Evolutionary conservation across 2,888 invertebrate genomes (phyloP).

Genomic region (Chaetogeoica ovagalla): DNA sequence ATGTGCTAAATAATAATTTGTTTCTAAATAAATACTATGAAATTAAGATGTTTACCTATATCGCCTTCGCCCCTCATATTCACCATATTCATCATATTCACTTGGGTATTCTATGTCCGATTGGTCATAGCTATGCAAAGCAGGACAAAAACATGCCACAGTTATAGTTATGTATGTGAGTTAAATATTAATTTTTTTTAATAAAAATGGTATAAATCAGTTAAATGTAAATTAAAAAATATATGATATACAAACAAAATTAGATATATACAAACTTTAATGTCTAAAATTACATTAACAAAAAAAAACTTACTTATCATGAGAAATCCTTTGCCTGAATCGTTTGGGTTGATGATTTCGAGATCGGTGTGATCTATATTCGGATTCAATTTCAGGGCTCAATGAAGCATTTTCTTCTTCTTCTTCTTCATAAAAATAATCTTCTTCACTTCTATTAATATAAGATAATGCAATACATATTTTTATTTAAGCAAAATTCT

Average conservation of each 20-base stretch:
- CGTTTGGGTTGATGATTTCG: slow-evolving; percentile 30
- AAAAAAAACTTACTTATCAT: slow-evolving; percentile 39
- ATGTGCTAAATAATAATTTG: background rate
- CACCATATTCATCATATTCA: slow-evolving; percentile 58
- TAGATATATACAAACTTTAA: background rate
- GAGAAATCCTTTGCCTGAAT: slow-evolving; percentile 33
- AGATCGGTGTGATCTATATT: slow-evolving; percentile 39
- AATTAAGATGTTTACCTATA: slow-evolving; percentile 48
- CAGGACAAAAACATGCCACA: slow-evolving; percentile 48
- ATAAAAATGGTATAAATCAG: background rate
- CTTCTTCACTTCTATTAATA: slow-evolving; percentile 41
- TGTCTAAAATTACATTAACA: background rate
- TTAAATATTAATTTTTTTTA: slow-evolving; percentile 17
- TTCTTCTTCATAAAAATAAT: slow-evolving; percentile 44
- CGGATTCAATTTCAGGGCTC: slow-evolving; percentile 35
- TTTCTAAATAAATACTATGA: background rate
- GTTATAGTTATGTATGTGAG: slow-evolving; percentile 35
- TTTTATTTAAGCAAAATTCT: background rate
- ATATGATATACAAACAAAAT: slow-evolving; percentile 19
- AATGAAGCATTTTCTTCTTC: slow-evolving; percentile 31
- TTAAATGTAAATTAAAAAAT: slow-evolving; percentile 32
- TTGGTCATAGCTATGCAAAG: slow-evolving; percentile 56
- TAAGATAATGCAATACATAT: background rate
- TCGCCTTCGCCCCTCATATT: slow-evolving; percentile 44
- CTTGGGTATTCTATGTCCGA: slow-evolving; percentile 59